A percentile compares a stretch with the other conserved stretches of the same genome.
Evolutionary conservation across 2,888 invertebrate genomes (phyloP).

Genomic region (Conchocele bisecta): DNA sequence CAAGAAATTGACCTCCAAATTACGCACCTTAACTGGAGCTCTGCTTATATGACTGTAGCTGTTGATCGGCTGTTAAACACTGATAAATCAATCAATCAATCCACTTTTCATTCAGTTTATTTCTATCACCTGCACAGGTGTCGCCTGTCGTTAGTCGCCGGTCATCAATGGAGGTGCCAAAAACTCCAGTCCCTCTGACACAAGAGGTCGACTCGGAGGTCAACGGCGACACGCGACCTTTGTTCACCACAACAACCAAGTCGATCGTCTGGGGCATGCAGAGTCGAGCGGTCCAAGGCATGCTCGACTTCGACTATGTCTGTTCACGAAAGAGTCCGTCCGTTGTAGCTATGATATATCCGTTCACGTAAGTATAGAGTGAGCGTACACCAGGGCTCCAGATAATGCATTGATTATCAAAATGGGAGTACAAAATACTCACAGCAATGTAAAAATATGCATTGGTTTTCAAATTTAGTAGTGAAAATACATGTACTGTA

Average conservation of each 20-base stretch:
- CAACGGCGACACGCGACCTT: conserved; percentile 81
- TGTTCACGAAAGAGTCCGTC: conserved; percentile 93
- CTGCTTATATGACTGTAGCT: too few relatives aligned
- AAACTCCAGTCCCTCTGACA: conserved; percentile 13
- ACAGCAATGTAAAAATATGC: too few relatives aligned
- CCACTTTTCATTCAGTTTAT: too few relatives aligned
- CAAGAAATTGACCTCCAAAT: too few relatives aligned
- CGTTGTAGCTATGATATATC: conserved; percentile 98
- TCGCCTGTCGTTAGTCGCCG: conserved; percentile 67
- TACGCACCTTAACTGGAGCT: too few relatives aligned
- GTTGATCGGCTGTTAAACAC: too few relatives aligned
- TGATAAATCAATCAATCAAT: too few relatives aligned
- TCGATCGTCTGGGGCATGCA: conserved; percentile 99
- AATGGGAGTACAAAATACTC: too few relatives aligned
- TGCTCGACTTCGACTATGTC: conserved; percentile 98
- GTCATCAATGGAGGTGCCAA: conserved; percentile 59
- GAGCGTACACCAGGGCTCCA: too few relatives aligned
- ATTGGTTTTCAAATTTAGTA: too few relatives aligned
- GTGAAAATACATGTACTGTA: too few relatives aligned
- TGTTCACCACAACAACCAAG: conserved; percentile 93
- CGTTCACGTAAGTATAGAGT: conserved; percentile 88
- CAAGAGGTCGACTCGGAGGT: conserved; percentile 5
- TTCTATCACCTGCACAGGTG: conserved; percentile 54
- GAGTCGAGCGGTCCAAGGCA: conserved; percentile 96
- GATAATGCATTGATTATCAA: too few relatives aligned